These are phyloP conservation scores for Chromoteleia sp. DNA, from an alignment of 2,888 invertebrate species.

Conservation along the genomic window DNA sequence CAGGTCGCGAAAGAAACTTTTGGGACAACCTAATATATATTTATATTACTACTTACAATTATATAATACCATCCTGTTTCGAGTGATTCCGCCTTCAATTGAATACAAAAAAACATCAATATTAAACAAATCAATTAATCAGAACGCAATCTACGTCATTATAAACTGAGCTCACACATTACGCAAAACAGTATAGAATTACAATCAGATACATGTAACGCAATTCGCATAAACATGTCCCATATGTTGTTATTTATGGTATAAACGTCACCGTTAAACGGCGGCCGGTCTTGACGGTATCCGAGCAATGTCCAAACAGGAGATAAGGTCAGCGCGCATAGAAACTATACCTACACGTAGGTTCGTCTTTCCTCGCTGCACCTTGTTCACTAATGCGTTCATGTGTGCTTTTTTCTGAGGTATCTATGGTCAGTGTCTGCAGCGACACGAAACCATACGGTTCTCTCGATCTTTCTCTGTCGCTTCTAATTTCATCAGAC, in stretches of 20 bases:
- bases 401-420: constrained; percentile 72
- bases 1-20: no score
- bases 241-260: constrained; percentile 25
- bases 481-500: constrained; percentile 5
- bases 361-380: constrained; percentile 70
- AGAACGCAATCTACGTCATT: constrained; percentile 9
- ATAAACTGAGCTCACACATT: constrained; percentile 20
- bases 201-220: constrained; percentile 11
- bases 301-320: constrained; percentile 76
- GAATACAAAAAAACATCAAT: no score
- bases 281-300: constrained; percentile 69
- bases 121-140: background rate
- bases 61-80: no score
- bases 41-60: no score
- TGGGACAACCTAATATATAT: no score
- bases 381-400: constrained; percentile 74
- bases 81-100: no score
- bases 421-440: constrained; percentile 74
- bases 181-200: constrained; percentile 18
- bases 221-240: constrained; percentile 36
- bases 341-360: constrained; percentile 66
- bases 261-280: constrained; percentile 57
- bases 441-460: constrained; percentile 72
- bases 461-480: constrained; percentile 28
- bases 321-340: constrained; percentile 78